Evolutionary conservation across 2,797 vertebrate species (phyloP), one percentile per base, ranked within the genome.

Genomic region (Sciurus carolinensis): DNA sequence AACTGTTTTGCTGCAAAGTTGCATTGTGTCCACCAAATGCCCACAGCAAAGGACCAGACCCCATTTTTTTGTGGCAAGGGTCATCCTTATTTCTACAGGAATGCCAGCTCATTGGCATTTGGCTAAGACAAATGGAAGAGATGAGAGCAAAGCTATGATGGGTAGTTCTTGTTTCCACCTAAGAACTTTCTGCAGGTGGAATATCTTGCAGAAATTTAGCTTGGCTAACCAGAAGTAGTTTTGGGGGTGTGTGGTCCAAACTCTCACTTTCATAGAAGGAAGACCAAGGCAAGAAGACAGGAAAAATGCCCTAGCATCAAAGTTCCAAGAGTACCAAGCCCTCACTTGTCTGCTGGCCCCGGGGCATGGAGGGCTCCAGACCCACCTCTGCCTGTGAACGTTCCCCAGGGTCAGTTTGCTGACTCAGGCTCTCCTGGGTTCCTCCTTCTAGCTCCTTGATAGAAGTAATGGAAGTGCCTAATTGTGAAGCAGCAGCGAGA

Each of bases 1-100:
- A 3, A 4, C 54, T 5, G 4, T 4, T n/a, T 62, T 50, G 5
- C 64, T 2, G 85, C 47, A 79, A 52, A 71, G 52, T 50, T 18
- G 1, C 1, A 14, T 20, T 10, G 9, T 0, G 14, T 5, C 4
- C 10, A 26, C 14, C 14, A 8, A 44, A 36, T 1, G 5, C 17
- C 30, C 28, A 5, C 0, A 8, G 44, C 57, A 8, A 67, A 39
- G 14, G 47, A n/a, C 91, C 24, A 39, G 77, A 42, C 12, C 10
- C 44, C 4, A 0, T 3, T 42, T 28, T 28, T 67, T 13, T 9
- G 52, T 30, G 15, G 33, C 1, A 15, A 9, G 9, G 39, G 4
- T 17, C 28, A 1, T 24, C 5, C 2, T 18, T 1, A 10, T 30
- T 4, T 73, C 11, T 13, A 42, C 0, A n/a, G 7, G 2, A n/a